These are phyloP conservation scores for Myathropa florea DNA, from an alignment of 2,888 invertebrate genomes.

Conservation along the genomic window DNA sequence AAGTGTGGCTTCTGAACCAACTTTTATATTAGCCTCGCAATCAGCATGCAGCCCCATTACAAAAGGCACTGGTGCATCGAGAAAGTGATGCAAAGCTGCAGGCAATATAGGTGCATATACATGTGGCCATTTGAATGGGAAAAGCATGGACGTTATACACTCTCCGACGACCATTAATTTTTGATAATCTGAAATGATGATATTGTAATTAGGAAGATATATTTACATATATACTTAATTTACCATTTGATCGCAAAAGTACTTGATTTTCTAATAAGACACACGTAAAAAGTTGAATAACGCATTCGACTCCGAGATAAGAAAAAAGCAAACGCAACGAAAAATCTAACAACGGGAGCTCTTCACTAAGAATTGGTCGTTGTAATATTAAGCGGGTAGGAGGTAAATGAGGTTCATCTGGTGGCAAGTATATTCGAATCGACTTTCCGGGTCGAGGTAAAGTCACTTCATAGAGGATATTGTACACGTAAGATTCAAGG, in stretches of 20 bases:
- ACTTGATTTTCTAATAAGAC: constrained; percentile 98
- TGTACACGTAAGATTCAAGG: constrained; percentile 96
- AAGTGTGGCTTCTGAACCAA: constrained; percentile 91
- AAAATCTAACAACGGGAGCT: constrained; percentile 97
- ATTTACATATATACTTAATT: constrained; percentile 53
- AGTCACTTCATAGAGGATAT: constrained; percentile 95
- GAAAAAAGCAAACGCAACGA: constrained; percentile 93
- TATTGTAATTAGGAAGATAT: not conserved
- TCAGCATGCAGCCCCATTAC: constrained; percentile 94
- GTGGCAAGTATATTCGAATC: constrained; percentile 88
- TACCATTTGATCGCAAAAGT: constrained; percentile 94
- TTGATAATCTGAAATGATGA: constrained; percentile 89
- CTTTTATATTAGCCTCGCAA: constrained; percentile 84
- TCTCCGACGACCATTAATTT: constrained; percentile 98
- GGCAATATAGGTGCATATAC: constrained; percentile 99
- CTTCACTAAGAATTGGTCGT: constrained; percentile 88
- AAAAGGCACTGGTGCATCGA: constrained; percentile 99
- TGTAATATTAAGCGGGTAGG: constrained; percentile 86
- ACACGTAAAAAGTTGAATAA: constrained; percentile 96
- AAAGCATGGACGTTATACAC: constrained; percentile 92
- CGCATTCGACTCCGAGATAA: constrained; percentile 94
- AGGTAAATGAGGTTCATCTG: constrained; percentile 86
- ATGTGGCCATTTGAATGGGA: constrained; percentile 99
- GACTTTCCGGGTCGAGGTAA: constrained; percentile 94
- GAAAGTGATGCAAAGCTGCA: constrained; percentile 95